phyloP scores from a whole-genome alignment of 2,888 invertebrate species.

The Chymomyza caudatula region DNA sequence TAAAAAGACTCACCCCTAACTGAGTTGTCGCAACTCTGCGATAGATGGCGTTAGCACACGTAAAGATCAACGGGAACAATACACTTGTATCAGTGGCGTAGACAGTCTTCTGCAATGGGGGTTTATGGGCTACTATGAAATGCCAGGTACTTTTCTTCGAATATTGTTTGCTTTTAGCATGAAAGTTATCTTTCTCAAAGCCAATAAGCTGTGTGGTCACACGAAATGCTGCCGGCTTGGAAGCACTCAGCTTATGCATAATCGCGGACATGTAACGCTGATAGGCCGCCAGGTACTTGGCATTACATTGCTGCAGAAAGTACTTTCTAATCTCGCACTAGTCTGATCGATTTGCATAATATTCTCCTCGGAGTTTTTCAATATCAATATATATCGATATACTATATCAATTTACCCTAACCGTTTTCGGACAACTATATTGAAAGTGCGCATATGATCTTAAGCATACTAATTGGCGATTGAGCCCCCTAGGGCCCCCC shows the following conservation, averaged over 20 bases:
- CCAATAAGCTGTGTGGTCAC: slow-evolving; percentile 86
- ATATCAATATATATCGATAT: no score
- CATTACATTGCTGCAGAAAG: slow-evolving; percentile 85
- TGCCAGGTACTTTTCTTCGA: no score
- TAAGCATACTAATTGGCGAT: no score
- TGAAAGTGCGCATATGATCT: no score
- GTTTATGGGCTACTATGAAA: no score
- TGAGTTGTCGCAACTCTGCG: slow-evolving; percentile 20
- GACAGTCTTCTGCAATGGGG: no score
- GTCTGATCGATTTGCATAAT: slow-evolving; percentile 95
- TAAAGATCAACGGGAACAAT: neutral
- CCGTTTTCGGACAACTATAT: no score
- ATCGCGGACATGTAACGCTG: slow-evolving; percentile 86
- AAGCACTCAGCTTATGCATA: slow-evolving; percentile 86
- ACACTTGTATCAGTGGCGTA: no score
- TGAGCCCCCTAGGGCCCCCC: no score
- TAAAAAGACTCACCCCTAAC: neutral
- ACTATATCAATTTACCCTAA: no score
- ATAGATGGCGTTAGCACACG: slow-evolving; percentile 33
- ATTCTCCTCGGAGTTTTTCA: slow-evolving; percentile 94
- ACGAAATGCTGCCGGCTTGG: slow-evolving; percentile 80
- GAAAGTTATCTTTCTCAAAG: no score
- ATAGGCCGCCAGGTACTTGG: slow-evolving; percentile 86
- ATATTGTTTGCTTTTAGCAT: no score
- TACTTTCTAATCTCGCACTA: slow-evolving; percentile 87